Conservation (phyloP, 2,888 invertebrate genomes). For the Acrobasis consociella region DNA sequence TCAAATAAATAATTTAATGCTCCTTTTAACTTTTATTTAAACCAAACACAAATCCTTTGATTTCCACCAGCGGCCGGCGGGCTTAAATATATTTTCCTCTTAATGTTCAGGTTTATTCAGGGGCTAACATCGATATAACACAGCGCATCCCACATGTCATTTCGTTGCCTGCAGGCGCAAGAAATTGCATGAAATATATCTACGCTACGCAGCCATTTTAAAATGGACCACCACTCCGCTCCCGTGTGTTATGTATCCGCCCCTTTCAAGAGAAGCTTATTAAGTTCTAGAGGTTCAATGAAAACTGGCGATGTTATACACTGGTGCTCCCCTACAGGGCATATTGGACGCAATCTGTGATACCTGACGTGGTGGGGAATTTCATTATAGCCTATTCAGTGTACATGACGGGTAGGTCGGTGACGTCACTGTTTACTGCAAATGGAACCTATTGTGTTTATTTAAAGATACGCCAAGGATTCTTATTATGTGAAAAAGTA, state of each 20-base stretch:
- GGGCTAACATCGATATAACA: conserved; percentile 62
- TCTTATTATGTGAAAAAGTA: no score
- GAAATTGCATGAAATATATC: conserved; percentile 75
- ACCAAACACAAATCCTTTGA: not conserved
- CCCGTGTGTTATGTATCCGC: conserved; percentile 24
- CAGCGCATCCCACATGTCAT: conserved; percentile 67
- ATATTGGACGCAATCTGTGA: conserved; percentile 76
- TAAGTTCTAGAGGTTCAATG: conserved; percentile 41
- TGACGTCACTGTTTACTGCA: conserved; percentile 36
- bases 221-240: conserved; percentile 38
- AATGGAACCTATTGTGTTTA: conserved; percentile 5
- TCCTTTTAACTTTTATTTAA: no score
- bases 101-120: conserved; percentile 48
- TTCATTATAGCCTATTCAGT: conserved; percentile 73
- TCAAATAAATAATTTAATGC: no score
- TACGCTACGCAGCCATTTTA: conserved; percentile 50
- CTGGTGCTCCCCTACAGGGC: conserved; percentile 63
- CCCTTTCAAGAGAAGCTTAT: conserved; percentile 28
- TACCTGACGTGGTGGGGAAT: conserved; percentile 73
- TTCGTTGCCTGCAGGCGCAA: conserved; percentile 70
- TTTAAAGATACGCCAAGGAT: not conserved
- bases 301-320: conserved; percentile 48
- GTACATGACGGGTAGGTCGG: conserved; percentile 57
- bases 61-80: not conserved
- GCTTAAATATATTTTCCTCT: conserved; percentile 35